Conservation (phyloP, 2,113 vertebrate species). For the Eidolon helvum region DNA sequence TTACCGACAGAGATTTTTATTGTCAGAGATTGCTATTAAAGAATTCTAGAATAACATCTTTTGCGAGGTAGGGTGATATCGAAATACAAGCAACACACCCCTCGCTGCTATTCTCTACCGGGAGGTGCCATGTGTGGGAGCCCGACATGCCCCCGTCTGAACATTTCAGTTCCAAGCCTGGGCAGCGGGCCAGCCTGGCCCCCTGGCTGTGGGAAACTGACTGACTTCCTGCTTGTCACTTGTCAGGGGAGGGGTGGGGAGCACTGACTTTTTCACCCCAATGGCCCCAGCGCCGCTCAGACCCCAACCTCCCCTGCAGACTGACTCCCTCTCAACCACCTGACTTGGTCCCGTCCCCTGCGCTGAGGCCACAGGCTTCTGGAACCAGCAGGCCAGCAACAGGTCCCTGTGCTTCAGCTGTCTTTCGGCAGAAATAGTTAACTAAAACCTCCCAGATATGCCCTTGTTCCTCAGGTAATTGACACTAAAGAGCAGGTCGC, state of each 20-base stretch:
- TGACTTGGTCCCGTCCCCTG: neutral
- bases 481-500: neutral
- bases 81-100: neutral
- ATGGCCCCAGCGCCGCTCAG: neutral
- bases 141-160: neutral
- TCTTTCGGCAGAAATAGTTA: neutral
- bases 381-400: neutral
- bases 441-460: neutral
- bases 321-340: neutral
- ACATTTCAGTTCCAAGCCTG: neutral
- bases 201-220: neutral
- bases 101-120: neutral
- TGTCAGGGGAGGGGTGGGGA: too few relatives aligned
- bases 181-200: neutral
- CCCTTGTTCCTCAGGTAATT: neutral
- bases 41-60: neutral
- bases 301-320: neutral
- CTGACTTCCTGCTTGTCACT: neutral
- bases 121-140: rapidly evolving
- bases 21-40: neutral
- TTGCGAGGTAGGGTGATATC: neutral
- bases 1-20: neutral
- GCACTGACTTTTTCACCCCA: neutral
- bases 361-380: neutral
- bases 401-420: neutral